Evolutionary conservation across 2,888 invertebrate species (phyloP).

Genomic region (Eremobia ochroleuca): DNA sequence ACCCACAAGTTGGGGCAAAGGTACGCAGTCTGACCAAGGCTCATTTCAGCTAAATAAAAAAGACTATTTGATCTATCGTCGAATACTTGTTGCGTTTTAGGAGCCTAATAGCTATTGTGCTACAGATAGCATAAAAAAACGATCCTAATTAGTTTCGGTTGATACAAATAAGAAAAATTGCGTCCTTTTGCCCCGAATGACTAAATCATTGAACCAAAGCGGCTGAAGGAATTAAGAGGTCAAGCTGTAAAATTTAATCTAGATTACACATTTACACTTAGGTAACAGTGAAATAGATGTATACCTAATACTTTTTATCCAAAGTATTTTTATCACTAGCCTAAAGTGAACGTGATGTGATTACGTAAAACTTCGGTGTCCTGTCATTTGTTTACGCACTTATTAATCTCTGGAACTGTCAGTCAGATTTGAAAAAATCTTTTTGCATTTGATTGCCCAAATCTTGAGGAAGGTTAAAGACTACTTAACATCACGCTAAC

Average conservation of each 20-base stretch:
- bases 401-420: too few species aligned
- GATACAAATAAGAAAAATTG: background rate
- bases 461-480: too few species aligned
- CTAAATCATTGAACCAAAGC: background rate
- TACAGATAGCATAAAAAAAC: background rate
- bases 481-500: too few species aligned
- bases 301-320: background rate
- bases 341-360: conserved; percentile 6
- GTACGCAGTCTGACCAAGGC: too few species aligned
- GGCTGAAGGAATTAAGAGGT: background rate
- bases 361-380: conserved; percentile 16
- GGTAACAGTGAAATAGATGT: background rate
- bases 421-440: too few species aligned
- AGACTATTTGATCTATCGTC: background rate
- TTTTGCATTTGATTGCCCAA: too few species aligned
- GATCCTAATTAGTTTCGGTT: background rate
- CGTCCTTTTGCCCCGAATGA: background rate
- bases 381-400: too few species aligned
- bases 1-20: background rate
- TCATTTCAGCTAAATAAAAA: background rate
- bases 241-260: background rate
- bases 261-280: background rate
- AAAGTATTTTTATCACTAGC: conserved; percentile 15
- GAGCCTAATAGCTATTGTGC: background rate
- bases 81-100: too few species aligned